These are phyloP conservation scores for Dicentrarchus labrax DNA, from an alignment of 2,113 vertebrate genomes.

Conservation along the genomic window DNA sequence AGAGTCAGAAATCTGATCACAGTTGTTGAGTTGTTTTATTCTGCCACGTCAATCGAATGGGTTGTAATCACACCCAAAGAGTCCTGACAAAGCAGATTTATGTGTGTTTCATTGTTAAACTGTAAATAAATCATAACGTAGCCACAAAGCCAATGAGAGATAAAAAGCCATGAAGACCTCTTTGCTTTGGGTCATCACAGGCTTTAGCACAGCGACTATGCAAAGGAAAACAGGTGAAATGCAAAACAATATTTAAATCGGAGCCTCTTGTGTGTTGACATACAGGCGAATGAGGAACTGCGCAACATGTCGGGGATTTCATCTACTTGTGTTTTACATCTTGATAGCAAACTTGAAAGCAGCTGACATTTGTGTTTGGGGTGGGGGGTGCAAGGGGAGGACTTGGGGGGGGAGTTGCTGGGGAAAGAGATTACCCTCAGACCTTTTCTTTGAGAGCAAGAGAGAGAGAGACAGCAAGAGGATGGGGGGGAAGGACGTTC, in stretches of 20 bases:
- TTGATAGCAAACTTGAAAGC: slow-evolving; percentile 54
- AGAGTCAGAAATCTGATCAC: neutral
- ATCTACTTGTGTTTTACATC: slow-evolving; percentile 53
- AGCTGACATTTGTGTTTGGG: slow-evolving; percentile 52
- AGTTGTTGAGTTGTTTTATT: neutral
- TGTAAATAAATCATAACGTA: neutral
- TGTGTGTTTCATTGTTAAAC: neutral
- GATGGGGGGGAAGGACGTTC: slow-evolving; percentile 31
- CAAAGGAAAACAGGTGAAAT: slow-evolving; percentile 62
- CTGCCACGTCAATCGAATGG: neutral
- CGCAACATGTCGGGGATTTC: slow-evolving; percentile 38
- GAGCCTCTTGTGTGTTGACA: slow-evolving; percentile 32
- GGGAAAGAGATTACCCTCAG: slow-evolving; percentile 67
- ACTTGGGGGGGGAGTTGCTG: slow-evolving; percentile 8
- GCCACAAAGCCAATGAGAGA: neutral
- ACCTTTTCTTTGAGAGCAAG: slow-evolving; percentile 59
- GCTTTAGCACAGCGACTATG: slow-evolving; percentile 34
- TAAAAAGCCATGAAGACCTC: neutral
- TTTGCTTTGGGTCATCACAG: slow-evolving; percentile 22
- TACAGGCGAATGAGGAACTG: slow-evolving; percentile 21
- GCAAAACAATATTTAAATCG: slow-evolving; percentile 51
- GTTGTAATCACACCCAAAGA: neutral
- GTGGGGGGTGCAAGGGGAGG: neutral
- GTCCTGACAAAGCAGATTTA: neutral
- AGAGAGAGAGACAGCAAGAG: slow-evolving; percentile 20